Evolutionary conservation across 1,140 invertebrate species (phyloP), one percentile per base, ranked within the genome.

Genomic region (Bilobella aurantiaca): DNA sequence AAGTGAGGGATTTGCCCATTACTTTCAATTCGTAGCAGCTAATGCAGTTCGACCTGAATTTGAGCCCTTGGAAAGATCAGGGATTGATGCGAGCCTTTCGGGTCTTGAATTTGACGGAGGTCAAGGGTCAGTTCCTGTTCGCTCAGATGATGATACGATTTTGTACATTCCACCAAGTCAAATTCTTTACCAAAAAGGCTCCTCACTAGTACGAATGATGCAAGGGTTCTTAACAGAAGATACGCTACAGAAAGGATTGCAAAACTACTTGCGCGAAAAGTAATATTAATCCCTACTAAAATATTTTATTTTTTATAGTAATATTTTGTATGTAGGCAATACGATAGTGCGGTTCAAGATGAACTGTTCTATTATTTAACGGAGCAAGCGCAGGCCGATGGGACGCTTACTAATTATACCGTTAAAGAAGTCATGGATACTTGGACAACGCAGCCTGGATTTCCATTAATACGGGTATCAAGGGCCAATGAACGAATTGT

Each of bases 361-460:
- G 84, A 90, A 73, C 78, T 93, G 0, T 91, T 86, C 82, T 58
- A 77, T 0, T 80, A 83, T 1, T 81, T 92, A 71, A 82, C 83
- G 0, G 74, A 76, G 29, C 75, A 80, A 66, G 80, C 80, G 0
- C 78, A 79, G 1, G 67, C 32, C 8, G 64, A 72, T 37, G 37
- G 21, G n/a, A 30, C 47, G n/a, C 21, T 25, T 14, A n/a, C 16
- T 23, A 25, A 31, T 3, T 21, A 25, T 2, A 64, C 77, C 49
- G 78, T 91, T 0, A 83, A 83, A 61, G 74, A 78, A 1, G 84
- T 92, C 31, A 91, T 91, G 88, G 89, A 94, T 71, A 91, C 90
- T 0, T 96, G 92, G 92, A 93, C 90, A 0, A 75, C 91, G 8
- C 90, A 94, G 78, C 90, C 86, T 64, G 88, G 88, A 0, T 93